Percentiles rank a stretch among this genome's conserved stretches.
These are phyloP conservation scores for Carlito syrichta DNA, from an alignment of 2,113 vertebrate genomes.

Conservation along the genomic window DNA sequence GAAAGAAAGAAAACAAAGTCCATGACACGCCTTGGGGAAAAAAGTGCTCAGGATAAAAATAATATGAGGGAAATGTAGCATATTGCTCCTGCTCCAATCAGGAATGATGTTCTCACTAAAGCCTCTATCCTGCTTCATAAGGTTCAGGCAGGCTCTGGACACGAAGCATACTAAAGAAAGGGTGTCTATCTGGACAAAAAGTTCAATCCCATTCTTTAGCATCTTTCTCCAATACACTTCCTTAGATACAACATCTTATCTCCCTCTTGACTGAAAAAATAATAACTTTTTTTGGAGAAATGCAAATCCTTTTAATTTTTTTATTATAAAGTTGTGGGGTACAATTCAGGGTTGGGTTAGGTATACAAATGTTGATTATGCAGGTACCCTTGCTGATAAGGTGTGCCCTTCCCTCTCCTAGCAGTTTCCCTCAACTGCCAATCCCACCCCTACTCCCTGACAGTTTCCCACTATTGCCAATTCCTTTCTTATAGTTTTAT, in stretches of 20 bases:
- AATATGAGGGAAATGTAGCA: not conserved
- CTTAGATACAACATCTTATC: not conserved
- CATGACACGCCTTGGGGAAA: not conserved
- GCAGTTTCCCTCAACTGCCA: too few species aligned
- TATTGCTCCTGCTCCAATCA: not conserved
- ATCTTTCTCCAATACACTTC: not conserved
- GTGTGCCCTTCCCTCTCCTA: too few species aligned
- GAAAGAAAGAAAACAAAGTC: constrained; percentile 18
- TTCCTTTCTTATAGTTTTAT: too few species aligned
- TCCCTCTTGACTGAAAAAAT: too few species aligned
- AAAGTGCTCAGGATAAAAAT: not conserved
- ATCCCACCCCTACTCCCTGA: too few species aligned
- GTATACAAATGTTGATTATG: too few species aligned
- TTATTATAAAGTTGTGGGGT: too few species aligned
- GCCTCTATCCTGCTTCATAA: not conserved
- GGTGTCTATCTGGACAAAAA: not conserved
- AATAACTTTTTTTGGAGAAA: too few species aligned
- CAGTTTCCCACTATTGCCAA: too few species aligned
- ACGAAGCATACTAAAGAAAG: not conserved
- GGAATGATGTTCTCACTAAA: not conserved
- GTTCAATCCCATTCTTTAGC: not conserved
- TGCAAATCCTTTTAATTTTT: too few species aligned
- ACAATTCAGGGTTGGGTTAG: too few species aligned
- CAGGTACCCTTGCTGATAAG: too few species aligned
- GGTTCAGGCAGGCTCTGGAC: not conserved